Base-by-base conservation (phyloP, 2,888 invertebrate genomes). In the Drosophila parthenogenetica region DNA sequence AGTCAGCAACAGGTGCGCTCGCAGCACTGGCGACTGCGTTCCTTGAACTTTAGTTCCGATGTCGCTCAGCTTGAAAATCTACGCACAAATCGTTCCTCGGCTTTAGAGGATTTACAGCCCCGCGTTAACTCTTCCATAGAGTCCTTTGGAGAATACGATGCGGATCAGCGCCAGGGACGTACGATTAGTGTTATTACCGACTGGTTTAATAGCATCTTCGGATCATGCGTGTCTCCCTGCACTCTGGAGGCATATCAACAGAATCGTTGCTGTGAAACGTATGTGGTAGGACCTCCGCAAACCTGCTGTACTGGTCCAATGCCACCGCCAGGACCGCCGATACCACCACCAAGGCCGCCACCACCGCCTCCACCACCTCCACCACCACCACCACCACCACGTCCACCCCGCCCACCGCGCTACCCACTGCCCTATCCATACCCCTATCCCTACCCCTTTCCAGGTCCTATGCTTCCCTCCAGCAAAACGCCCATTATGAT, bases 211-310 rank as follows among this genome's bases (percentile, higher is more conserved):
- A 80, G 65, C 2, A 61, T 90, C 0, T 72, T 80, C 25, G 66
- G 76, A 25, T 29, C 57, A 2, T 90, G 91, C 32, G 74, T 84
- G 5, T 62, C 75, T 16, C 90, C 90, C 16, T 90, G 90, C 61
- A 90, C 91, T 0, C 8, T 90, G 43, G 81, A 86, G 40, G 90
- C 83, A 5, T 90, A 70, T 51, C 85, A 86, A 50, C 73, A 77
- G 37, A 83, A 86, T 54, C 86, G 82, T 32, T 91, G 91, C 73
- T 90, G 90, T 37, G 81, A 82, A 17, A 71, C 74, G 0, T 70
- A 75, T 19, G 57, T 84, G 0, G 25, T 76, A 11, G 69, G 42
- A 1, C 78, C 79, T 3, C 78, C 73, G 1, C 77, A 57, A 8
- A 43, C 55, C 0, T 84, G 85, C 35, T 81, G 81, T 16, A 0